Evolutionary conservation across 2,113 vertebrate genomes (phyloP).

Genomic region (Mesocricetus auratus): DNA sequence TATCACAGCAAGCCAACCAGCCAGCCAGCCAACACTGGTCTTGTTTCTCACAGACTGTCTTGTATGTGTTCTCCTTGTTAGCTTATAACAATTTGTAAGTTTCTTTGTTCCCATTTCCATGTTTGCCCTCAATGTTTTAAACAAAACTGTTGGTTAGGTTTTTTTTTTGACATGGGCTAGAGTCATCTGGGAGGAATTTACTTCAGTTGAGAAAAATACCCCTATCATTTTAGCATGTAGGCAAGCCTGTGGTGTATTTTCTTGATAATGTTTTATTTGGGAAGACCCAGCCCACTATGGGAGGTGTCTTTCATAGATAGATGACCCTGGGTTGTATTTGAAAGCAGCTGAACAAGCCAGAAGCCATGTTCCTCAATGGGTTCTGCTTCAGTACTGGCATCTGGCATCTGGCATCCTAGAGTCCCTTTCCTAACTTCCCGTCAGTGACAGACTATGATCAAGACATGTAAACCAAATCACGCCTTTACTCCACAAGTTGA

Average conservation of each 20-base stretch:
- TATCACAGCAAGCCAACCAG: background rate
- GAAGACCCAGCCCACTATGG: background rate
- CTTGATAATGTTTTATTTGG: background rate
- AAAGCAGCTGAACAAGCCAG: background rate
- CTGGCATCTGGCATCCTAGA: background rate
- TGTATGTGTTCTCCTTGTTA: background rate
- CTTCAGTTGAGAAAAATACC: background rate
- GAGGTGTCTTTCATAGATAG: too few relatives aligned
- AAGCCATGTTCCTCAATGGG: background rate
- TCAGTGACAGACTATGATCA: background rate
- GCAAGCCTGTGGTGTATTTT: background rate
- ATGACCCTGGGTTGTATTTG: background rate
- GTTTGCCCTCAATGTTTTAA: background rate
- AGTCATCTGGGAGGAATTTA: background rate
- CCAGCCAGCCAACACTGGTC: background rate
- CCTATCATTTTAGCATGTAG: background rate
- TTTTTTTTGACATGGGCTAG: background rate
- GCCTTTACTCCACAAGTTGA: background rate
- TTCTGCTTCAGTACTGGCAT: background rate
- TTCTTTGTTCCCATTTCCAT: background rate
- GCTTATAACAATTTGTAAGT: background rate
- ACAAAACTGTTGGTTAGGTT: background rate
- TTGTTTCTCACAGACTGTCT: background rate
- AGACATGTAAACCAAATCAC: background rate
- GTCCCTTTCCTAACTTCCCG: too few relatives aligned